Evolutionary conservation across 2,888 invertebrate species (phyloP), one percentile per base, ranked within the genome.

Genomic region (Carpatolechia fugitivella): DNA sequence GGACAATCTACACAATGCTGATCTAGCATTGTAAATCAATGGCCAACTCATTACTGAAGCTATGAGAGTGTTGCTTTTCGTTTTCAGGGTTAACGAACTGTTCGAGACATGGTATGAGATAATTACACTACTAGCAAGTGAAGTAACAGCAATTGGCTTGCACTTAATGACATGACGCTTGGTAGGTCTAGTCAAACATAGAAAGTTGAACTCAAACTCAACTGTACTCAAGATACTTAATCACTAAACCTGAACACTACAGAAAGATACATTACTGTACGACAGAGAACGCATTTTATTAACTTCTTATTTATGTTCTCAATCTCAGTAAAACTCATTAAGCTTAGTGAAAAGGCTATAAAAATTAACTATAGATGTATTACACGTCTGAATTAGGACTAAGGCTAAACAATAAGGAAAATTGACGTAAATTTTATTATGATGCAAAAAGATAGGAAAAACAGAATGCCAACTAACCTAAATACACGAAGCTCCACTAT

Each of bases 81-180:
- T 52, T 31, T 52, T 41, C 41, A 52, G 30, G 52, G 52, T 52
- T 16, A 41, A 52, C n/a, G 52, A 33, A 29, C 52, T 41, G 35
- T 16, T 1, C 11, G 49, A 50, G 50, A 24, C 18, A 29, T 38
- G 38, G 50, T 11, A 29, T 38, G 29, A 29, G 29, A 38, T 50
- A 50, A 50, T 38, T 50, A 24, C 38, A 14, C 6, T 13, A 18
- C 18, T 10, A 8, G 46, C 36, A n/a, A 50, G 38, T 50, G 49
- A 38, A 50, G 50, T 50, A 50, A 36, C 7, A 29, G 36, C 36
- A 50, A 50, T 50, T 50, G 36, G 31, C 14, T 31, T 30, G 47
- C 31, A 31, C 47, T 14, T 47, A 47, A 47, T 31, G 47, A 31
- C 47, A 47, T 8, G 47, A 14, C 38, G 38, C 38, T 38, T 13